Base-by-base conservation (phyloP, 2,113 vertebrate species). In the Gymnarchus niloticus region DNA sequence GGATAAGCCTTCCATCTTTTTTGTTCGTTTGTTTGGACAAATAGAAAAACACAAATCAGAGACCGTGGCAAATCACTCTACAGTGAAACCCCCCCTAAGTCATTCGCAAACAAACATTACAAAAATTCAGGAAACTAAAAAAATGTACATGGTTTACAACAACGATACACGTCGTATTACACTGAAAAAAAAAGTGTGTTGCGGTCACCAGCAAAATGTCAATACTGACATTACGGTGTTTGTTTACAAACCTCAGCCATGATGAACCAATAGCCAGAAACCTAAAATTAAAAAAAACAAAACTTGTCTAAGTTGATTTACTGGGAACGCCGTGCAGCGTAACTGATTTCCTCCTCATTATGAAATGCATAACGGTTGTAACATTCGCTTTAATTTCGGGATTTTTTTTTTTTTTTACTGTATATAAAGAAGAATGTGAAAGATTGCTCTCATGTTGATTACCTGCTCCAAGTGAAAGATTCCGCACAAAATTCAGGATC, bases 201-300 rank as follows among this genome's bases (percentile, higher is more conserved):
- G 28, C 28, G 37, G 28, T 69, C 28, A 5, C 1, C 28, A 69
- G 6, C 37, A 7, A 73, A 69, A 33, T 41, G 7, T 41, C 12
- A 73, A 73, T 73, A 73, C 41, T 73, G 65, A 41, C 14, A 19
- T 73, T 41, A 73, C n/a, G n/a, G n/a, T n/a, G 12, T 41, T 12
- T 73, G 65, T 73, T 73, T 73, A 73, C 65, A 73, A 17, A 73
- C 65, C 65, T 73, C 65, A 73, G 33, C 65, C 65, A 73, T 73
- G 65, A 17, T 73, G 33, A 7, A 41, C 28, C 17, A 73, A 73
- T 48, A 8, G 21, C 41, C 44, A 80, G 4, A 80, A 21, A 46
- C 46, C 23, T 80, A 10, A 49, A 46, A 49, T 80, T n/a, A n/a
- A 46, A 80, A 44, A 48, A 48, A 80, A 80, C 3, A 14, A 80